Evolutionary conservation across 2,113 vertebrate species (phyloP).

Genomic region (Caracal caracal): DNA sequence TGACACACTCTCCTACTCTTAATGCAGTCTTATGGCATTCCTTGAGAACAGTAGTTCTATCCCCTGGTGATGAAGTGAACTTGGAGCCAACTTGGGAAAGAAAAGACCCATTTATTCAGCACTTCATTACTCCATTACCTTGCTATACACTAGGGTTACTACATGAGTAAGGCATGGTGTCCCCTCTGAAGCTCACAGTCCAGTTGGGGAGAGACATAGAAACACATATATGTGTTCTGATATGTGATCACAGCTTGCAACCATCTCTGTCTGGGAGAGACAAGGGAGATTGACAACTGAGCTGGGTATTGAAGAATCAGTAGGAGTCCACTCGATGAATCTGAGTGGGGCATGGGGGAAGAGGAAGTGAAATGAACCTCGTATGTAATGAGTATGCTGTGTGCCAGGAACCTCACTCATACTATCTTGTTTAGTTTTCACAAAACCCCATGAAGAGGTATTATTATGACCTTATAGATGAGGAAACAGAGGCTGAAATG

Average conservation of each 20-base stretch:
- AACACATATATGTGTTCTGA: not conserved
- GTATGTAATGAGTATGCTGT: not conserved
- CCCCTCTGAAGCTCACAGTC: not conserved
- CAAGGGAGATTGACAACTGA: not conserved
- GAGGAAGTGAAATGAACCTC: not conserved
- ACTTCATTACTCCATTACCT: not conserved
- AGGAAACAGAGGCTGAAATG: not conserved
- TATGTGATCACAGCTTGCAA: not conserved
- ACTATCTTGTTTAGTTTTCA: not conserved
- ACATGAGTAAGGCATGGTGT: not conserved
- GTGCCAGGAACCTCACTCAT: not conserved
- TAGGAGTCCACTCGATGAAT: not conserved
- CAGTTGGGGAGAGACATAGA: not conserved
- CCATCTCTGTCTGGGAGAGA: not conserved
- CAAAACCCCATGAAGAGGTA: not conserved
- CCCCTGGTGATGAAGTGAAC: not conserved
- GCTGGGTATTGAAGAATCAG: not conserved
- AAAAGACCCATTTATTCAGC: not conserved
- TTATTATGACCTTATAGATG: not conserved
- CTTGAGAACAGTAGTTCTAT: not conserved
- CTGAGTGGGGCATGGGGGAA: not conserved
- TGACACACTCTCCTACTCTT: not conserved
- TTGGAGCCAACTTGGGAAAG: not conserved
- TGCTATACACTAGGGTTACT: not conserved
- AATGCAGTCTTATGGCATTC: not conserved